These are phyloP conservation scores for Phragmatobia fuliginosa DNA, from an alignment of 2,888 invertebrate species.

Conservation along the genomic window DNA sequence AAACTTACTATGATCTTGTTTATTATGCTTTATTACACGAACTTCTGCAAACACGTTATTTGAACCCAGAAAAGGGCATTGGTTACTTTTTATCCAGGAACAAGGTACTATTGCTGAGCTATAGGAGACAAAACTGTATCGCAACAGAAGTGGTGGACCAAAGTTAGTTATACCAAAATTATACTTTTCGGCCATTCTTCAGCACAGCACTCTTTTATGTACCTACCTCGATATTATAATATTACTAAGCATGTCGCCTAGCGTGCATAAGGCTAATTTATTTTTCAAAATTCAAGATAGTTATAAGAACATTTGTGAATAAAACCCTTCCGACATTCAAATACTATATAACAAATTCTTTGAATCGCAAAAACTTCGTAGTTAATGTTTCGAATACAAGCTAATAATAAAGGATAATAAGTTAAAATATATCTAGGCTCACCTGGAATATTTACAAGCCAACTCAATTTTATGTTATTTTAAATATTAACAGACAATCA, in stretches of 20 bases:
- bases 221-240: background rate
- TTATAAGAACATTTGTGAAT: background rate
- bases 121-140: background rate
- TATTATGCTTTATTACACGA: background rate
- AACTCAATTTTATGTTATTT: no score
- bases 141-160: background rate
- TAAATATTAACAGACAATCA: no score
- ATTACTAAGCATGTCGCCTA: background rate
- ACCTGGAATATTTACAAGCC: background rate
- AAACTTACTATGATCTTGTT: background rate
- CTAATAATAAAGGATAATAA: background rate
- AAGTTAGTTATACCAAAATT: background rate
- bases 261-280: background rate
- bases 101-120: background rate
- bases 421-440: background rate
- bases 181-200: background rate
- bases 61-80: background rate
- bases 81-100: background rate
- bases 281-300: background rate
- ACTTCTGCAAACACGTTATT: background rate
- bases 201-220: background rate
- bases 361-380: background rate
- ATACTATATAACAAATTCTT: background rate
- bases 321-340: background rate
- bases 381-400: background rate